These are phyloP conservation scores for Cairina moschata DNA, from an alignment of 2,113 vertebrate species.

Conservation along the genomic window DNA sequence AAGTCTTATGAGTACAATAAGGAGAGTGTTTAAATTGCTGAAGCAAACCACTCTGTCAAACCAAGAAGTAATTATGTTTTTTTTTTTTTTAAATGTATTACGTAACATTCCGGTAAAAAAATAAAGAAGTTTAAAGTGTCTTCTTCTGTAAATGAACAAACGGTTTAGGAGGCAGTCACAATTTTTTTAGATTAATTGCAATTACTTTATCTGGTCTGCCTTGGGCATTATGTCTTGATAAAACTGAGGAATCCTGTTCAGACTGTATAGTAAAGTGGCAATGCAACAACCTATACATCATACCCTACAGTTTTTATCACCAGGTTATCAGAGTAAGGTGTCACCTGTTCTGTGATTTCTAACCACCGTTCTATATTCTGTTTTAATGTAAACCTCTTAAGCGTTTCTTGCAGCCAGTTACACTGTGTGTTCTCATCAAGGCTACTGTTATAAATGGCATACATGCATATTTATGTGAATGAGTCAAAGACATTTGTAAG, in stretches of 20 bases:
- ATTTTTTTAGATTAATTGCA: not conserved
- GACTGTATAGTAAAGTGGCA: slow-evolving; percentile 41
- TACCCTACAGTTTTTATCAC: slow-evolving; percentile 75
- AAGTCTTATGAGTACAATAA: not conserved
- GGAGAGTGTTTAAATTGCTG: not conserved
- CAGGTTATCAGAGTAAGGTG: slow-evolving; percentile 80
- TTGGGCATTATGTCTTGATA: not conserved
- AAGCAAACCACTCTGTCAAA: not conserved
- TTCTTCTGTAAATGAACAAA: not conserved
- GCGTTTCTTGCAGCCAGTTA: slow-evolving; percentile 76
- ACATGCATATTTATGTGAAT: slow-evolving; percentile 83
- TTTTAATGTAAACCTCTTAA: slow-evolving; percentile 81
- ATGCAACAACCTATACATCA: slow-evolving; percentile 71
- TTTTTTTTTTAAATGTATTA: too few species aligned
- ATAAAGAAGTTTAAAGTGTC: not conserved
- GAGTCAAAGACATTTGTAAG: slow-evolving; percentile 85
- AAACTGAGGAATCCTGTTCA: slow-evolving; percentile 20
- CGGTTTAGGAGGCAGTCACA: not conserved
- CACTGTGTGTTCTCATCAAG: slow-evolving; percentile 83
- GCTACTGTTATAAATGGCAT: slow-evolving; percentile 82
- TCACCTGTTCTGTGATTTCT: slow-evolving; percentile 84
- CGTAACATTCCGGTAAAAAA: not conserved
- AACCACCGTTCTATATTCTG: slow-evolving; percentile 73
- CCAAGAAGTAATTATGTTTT: not conserved
- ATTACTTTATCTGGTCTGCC: not conserved